phyloP scores from a whole-genome alignment of 2,113 vertebrate genomes.

The Rhombomys opimus region DNA sequence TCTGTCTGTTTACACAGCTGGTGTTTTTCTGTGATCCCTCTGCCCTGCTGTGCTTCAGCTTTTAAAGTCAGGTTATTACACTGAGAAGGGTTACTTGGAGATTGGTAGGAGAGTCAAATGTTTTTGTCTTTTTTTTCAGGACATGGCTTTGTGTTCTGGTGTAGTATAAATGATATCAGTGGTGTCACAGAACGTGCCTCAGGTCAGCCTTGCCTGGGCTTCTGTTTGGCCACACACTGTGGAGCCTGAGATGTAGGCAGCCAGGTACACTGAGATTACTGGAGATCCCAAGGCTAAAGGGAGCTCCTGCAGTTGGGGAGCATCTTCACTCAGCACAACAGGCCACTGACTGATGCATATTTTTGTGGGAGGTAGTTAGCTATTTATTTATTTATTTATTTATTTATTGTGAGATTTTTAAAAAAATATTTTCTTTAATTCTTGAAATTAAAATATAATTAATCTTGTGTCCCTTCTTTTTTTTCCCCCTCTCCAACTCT shows the following conservation, averaged over 20 bases:
- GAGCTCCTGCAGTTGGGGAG: too few relatives aligned
- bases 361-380: too few relatives aligned
- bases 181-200: not conserved
- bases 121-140: not conserved
- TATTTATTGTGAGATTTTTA: not conserved
- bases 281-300: not conserved
- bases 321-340: not conserved
- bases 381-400: not conserved
- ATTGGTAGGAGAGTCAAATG: not conserved
- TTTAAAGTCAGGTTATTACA: slow-evolving; percentile 1
- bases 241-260: accelerated
- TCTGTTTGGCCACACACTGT: not conserved
- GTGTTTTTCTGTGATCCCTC: not conserved
- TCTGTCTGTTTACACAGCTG: not conserved
- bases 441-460: not conserved
- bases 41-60: not conserved
- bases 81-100: not conserved
- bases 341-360: not conserved
- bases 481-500: not conserved
- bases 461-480: not conserved
- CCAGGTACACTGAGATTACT: too few relatives aligned
- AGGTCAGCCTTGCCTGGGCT: not conserved
- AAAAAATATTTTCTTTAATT: not conserved
- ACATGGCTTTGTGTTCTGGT: not conserved
- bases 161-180: not conserved